Evolutionary conservation across 2,113 vertebrate genomes (phyloP).

Genomic region (Manacus vitellinus): DNA sequence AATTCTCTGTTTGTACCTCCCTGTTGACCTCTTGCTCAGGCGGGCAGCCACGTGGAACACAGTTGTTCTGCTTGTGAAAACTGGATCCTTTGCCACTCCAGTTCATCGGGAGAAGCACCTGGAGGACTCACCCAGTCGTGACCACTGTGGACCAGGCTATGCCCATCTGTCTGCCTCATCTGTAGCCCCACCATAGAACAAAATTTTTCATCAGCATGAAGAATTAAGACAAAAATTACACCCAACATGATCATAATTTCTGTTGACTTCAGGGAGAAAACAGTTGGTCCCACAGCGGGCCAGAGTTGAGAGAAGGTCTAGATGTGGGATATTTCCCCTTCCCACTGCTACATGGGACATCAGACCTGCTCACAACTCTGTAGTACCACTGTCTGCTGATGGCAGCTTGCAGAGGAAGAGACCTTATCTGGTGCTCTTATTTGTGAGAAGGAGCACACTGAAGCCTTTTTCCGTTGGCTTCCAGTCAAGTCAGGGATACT

Average conservation of each 20-base stretch:
- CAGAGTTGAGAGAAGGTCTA: not conserved
- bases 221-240: not conserved
- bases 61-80: not conserved
- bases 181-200: not conserved
- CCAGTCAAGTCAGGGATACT: not conserved
- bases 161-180: not conserved
- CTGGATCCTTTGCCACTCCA: not conserved
- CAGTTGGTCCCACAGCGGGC: not conserved
- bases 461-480: not conserved
- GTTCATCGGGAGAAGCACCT: not conserved
- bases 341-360: not conserved
- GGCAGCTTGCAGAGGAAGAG: not conserved
- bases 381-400: not conserved
- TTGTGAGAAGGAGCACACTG: not conserved
- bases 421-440: not conserved
- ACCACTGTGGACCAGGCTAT: not conserved
- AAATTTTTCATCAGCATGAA: not conserved
- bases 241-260: not conserved
- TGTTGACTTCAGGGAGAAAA: not conserved
- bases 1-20: not conserved
- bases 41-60: rapidly evolving
- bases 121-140: rapidly evolving
- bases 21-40: not conserved
- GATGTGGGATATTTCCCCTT: not conserved
- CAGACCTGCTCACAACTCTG: not conserved